Evolutionary conservation across 2,888 invertebrate species (phyloP), one percentile per base, ranked within the genome.

Genomic region (Trimorus sp.): DNA sequence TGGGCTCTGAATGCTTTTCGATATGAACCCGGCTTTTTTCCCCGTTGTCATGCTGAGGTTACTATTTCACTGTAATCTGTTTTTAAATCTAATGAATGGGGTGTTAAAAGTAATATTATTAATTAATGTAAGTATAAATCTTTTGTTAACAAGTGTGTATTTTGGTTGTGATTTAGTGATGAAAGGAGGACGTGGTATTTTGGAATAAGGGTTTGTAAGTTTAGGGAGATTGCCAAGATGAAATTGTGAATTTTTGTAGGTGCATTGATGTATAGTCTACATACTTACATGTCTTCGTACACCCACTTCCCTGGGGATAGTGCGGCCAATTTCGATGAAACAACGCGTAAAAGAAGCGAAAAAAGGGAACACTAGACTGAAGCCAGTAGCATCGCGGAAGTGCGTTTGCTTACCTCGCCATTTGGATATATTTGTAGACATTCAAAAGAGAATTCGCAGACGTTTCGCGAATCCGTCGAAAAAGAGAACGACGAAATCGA

Each of bases 391-490:
- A 88, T 87, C 86, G 59, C 71, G 71, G 74, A 87, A 89, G 86
- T 87, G 86, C 85, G 88, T 89, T 88, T 87, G 86, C 88, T 85
- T 85, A 84, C 82, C 83, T 86, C 85, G 49, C 84, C 83, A 81
- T 85, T 86, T 88, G 85, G 71, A 84, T 83, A 88, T 90, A 88
- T 90, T 90, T 90, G 85, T 88, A 82, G 87, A 89, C 86, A 88
- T 89, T 89, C 79, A 76, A 83, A 84, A 78, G 80, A 80, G 74
- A 69, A 76, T 76, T 60, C 71, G 49, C 68, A 26, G 75, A 62
- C 15, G 62, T 58, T 66, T 48, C 45, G 48, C 63, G 75, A 68
- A 75, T 71, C 2, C 65, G 12, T 36, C 12, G 36, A 69, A 74
- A 75, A 71, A 66, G 66, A 60, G 51, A 70, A 63, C 58, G 49